Evolutionary conservation across 2,888 invertebrate genomes (phyloP), one percentile per base, ranked within the genome.

Genomic region (Yponomeuta sedellus): DNA sequence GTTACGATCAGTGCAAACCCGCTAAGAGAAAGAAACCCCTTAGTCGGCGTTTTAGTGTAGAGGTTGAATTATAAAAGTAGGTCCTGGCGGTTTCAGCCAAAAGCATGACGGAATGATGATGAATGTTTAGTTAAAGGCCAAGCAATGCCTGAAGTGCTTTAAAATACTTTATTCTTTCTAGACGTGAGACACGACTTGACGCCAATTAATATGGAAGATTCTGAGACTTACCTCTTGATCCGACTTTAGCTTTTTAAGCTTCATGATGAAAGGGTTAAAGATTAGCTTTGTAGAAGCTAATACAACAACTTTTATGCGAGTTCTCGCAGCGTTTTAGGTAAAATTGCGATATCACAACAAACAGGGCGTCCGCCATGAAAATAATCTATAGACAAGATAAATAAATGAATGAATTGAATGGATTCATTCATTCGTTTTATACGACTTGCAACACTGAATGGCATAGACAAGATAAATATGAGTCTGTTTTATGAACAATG

Each of bases 171-270:
- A 44, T 12, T 8, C 44, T 4, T 8, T 44, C 44, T 3, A 16
- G 8, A 52, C 16, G 12, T 52, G 44, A 34, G 34, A 52, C 5
- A 3, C 44, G 16, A 16, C 1, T 52, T 16, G 44, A 52, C 44
- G 44, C 44, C 44, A 52, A 52, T 34, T 34, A 52, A 16, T 52
- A 52, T 4, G 16, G 3, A 2, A 16, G 44, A 52, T 16, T n/a
- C 20, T 58, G 20, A 58, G 11, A 62, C 68, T 67, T 73, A 85
- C 85, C 79, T 87, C 87, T 11, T 74, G 66, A 69, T 88, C 87
- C 0, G 76, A 68, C 77, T 88, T 88, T 2, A 76, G 71, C 71
- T 88, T 88, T 72, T 87, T 88, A 25, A 86, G 70, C 72, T 88
- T 88, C 88, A 88, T 88, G 2, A 28, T 72, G 39, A 62, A 57